Base-by-base conservation (phyloP, 2,888 invertebrate genomes). In the Germaria angustata region DNA sequence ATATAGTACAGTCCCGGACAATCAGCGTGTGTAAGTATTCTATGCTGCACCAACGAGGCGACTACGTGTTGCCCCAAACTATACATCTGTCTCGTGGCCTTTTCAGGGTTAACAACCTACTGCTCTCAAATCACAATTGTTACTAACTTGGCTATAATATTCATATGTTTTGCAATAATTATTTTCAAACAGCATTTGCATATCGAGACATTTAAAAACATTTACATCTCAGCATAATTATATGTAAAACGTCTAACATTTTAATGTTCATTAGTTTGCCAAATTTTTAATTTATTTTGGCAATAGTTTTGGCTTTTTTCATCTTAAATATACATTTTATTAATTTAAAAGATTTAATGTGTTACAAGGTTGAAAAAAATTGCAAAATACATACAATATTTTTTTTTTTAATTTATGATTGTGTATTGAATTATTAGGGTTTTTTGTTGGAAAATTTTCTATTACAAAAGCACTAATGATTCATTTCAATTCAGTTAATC, bases 321-420 rank as follows among this genome's bases (percentile, higher is more conserved):
- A 8, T 46, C 11, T 41, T 24, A n/a, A 34, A 34, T 15, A 53
- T 17, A 53, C 17, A 39, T 68, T 76, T 66, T 49, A 20, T 24
- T 17, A 49, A 68, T 59, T 68, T 15, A 39, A 39, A 76, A 13
- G 15, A 17, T 20, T 71, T 44, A 68, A 81, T 53, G 51, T 81
- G 53, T 77, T 71, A 81, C 81, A 81, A 77, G 81, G 81, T 71
- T 71, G 72, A 61, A 59, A 51, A 69, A 66, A 76, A 71, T 65
- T 4, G 22, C 6, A 41, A 46, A 49, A 57, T 34, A 22, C 11
- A 3, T 39, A 6, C 5, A 24, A 51, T 51, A 24, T 22, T 51
- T n/a, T 51, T 51, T 22, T 24, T 51, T 24, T 6, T 6, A 57
- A 24, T 4, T 49, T 57, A 59, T 39, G 46, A 55, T 13, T 39